These are phyloP conservation scores for Hypomesus transpacificus DNA, from an alignment of 2,113 vertebrate species.

Conservation along the genomic window DNA sequence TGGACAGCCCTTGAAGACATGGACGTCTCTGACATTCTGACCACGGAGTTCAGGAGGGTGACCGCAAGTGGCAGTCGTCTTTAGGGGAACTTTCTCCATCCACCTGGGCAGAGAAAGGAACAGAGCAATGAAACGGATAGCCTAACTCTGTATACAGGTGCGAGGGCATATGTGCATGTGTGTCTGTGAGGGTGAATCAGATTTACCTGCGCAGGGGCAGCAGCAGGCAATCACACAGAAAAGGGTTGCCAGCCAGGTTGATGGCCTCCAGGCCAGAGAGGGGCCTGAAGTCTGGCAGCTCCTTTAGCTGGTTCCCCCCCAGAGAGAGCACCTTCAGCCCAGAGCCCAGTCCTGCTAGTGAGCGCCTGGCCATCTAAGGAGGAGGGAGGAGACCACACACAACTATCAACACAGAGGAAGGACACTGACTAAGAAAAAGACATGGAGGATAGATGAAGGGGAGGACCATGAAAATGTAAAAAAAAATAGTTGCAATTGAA, in stretches of 20 bases:
- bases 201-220: constrained; percentile 78
- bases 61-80: constrained; percentile 72
- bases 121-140: neutral
- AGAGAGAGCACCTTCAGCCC: constrained; percentile 76
- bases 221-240: constrained; percentile 81
- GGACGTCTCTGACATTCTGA: constrained; percentile 70
- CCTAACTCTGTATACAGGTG: neutral
- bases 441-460: neutral
- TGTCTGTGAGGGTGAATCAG: neutral
- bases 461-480: neutral
- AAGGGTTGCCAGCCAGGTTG: constrained; percentile 80
- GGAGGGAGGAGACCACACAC: neutral
- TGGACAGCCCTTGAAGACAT: constrained; percentile 73
- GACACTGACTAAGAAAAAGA: neutral
- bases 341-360: constrained; percentile 74
- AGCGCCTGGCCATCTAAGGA: constrained; percentile 65
- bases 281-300: constrained; percentile 68
- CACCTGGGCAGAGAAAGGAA: constrained; percentile 69
- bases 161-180: neutral
- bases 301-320: constrained; percentile 79
- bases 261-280: constrained; percentile 77
- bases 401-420: neutral
- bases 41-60: constrained; percentile 71
- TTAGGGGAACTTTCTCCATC: constrained; percentile 79
- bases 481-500: neutral